Conservation (phyloP, 2,888 invertebrate species). For the Belgica antarctica region DNA sequence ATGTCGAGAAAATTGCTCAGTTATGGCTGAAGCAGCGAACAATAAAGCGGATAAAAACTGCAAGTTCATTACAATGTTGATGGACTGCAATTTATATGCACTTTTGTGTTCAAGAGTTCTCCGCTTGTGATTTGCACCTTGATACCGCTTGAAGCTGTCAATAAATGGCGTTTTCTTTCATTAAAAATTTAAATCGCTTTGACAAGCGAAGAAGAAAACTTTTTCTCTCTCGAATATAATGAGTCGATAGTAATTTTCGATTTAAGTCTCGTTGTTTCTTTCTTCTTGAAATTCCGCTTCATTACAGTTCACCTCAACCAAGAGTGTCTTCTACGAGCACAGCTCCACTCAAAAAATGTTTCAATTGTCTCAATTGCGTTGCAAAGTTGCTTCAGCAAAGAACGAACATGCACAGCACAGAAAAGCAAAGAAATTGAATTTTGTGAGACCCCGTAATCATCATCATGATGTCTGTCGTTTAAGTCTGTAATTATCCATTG, state of each 20-base stretch:
- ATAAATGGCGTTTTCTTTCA: neutral
- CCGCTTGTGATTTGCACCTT: neutral
- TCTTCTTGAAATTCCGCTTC: neutral
- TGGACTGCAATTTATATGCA: constrained; percentile 19
- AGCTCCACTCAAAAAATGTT: constrained; percentile 12
- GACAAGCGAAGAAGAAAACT: neutral
- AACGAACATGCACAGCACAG: neutral
- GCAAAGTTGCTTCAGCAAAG: neutral
- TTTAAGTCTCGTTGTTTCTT: constrained; percentile 5
- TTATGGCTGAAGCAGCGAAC: neutral
- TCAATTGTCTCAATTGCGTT: constrained; percentile 19
- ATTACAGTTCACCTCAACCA: constrained; percentile 6
- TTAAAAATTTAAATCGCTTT: neutral
- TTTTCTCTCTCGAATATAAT: constrained; percentile 12
- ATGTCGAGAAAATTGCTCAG: neutral
- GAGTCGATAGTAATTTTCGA: neutral
- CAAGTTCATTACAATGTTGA: constrained; percentile 12
- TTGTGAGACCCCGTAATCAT: constrained; percentile 17
- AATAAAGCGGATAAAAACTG: neutral
- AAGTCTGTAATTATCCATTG: constrained; percentile 18
- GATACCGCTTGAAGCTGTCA: constrained; percentile 3
- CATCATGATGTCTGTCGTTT: constrained; percentile 26
- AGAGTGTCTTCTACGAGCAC: neutral
- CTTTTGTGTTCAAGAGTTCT: neutral
- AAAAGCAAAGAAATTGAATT: neutral